Evolutionary conservation across 2,113 vertebrate genomes (phyloP).

Genomic region (Tylochromis polylepis): DNA sequence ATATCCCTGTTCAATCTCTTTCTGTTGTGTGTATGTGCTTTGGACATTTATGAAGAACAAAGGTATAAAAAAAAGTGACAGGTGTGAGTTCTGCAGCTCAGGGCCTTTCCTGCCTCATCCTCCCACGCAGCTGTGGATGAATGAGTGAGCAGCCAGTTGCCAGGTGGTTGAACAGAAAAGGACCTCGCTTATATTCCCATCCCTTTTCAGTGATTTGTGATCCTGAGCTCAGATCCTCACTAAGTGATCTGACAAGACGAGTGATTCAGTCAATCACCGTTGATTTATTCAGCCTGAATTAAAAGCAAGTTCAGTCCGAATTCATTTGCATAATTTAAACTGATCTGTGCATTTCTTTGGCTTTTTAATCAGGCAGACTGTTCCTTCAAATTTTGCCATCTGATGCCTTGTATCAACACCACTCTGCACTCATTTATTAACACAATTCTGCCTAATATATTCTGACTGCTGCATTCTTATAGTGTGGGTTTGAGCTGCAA

Average conservation of each 20-base stretch:
- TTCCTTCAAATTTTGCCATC: not conserved
- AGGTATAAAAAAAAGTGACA: not conserved
- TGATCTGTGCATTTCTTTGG: not conserved
- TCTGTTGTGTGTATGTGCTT: not conserved
- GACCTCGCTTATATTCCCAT: not conserved
- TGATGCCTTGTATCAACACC: not conserved
- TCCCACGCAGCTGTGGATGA: constrained; percentile 3
- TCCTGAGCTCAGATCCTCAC: not conserved
- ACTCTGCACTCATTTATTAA: not conserved
- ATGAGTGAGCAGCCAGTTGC: not conserved
- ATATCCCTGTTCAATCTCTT: not conserved
- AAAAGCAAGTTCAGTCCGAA: not conserved
- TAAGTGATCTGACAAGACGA: not conserved
- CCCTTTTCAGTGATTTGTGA: not conserved
- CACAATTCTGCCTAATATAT: not conserved
- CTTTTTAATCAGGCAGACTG: not conserved
- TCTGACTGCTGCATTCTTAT: not conserved
- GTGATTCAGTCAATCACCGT: not conserved
- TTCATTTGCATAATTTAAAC: not conserved
- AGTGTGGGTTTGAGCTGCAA: not conserved
- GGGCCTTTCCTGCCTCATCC: not conserved
- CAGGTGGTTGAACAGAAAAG: not conserved
- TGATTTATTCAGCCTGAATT: not conserved
- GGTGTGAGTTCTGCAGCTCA: not conserved
- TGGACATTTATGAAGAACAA: not conserved